A percentile compares a stretch with the other conserved stretches of the same genome.
Conservation (phyloP, 2,797 vertebrate genomes). For the Xiphophorus birchmanni region DNA sequence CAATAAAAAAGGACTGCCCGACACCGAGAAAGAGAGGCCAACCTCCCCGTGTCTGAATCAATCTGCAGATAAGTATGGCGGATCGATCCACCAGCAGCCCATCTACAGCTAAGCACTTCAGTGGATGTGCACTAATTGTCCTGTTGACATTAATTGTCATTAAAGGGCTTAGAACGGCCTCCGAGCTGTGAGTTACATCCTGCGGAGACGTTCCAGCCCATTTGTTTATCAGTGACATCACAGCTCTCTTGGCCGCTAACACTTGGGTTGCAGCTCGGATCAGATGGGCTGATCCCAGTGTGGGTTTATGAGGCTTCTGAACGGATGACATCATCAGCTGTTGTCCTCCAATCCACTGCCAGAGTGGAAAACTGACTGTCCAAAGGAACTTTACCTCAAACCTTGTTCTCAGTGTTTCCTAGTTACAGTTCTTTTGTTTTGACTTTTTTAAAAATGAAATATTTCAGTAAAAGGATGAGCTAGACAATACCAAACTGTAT, state of each 20-base stretch:
- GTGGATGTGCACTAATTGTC: slow-evolving; percentile 82
- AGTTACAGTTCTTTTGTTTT: neutral
- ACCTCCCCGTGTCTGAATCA: slow-evolving; percentile 72
- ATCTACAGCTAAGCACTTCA: slow-evolving; percentile 76
- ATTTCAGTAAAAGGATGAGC: neutral
- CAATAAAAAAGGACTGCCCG: slow-evolving; percentile 27
- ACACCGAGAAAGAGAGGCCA: slow-evolving; percentile 40
- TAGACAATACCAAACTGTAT: neutral
- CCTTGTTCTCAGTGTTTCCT: slow-evolving; percentile 56
- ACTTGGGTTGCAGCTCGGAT: slow-evolving; percentile 46
- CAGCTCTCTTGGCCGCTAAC: slow-evolving; percentile 36
- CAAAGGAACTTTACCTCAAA: neutral
- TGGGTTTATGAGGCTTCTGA: neutral
- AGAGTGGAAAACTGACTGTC: slow-evolving; percentile 10
- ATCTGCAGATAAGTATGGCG: slow-evolving; percentile 77
- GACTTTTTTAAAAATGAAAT: neutral
- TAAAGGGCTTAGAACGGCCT: slow-evolving; percentile 77
- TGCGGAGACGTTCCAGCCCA: slow-evolving; percentile 60
- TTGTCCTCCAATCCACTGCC: slow-evolving; percentile 46
- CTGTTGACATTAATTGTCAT: slow-evolving; percentile 84
- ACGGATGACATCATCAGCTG: slow-evolving; percentile 63
- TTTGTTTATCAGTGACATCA: slow-evolving; percentile 78
- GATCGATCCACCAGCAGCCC: slow-evolving; percentile 74
- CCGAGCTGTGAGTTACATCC: slow-evolving; percentile 68
- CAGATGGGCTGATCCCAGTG: slow-evolving; percentile 36